Evolutionary conservation across 1,140 invertebrate species (phyloP).

Genomic region (Condylostylus longicornis): DNA sequence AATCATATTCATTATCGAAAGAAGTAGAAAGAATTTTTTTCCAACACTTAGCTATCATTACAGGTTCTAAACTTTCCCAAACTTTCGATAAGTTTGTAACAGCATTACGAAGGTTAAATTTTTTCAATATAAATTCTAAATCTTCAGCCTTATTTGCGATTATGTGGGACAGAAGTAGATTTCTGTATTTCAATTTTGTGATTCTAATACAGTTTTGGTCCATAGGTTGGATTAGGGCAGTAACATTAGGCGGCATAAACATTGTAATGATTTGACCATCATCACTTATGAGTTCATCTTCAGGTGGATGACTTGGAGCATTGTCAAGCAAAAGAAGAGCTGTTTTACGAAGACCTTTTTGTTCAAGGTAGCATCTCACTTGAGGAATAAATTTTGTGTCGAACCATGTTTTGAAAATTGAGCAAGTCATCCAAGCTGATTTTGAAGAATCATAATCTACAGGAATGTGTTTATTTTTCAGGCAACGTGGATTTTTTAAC

Average conservation of each 20-base stretch:
- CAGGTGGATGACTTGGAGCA: slow-evolving; percentile 15
- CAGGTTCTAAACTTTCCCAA: slow-evolving; percentile 4
- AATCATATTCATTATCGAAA: too few species aligned
- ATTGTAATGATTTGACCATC: slow-evolving; percentile 14
- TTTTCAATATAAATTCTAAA: slow-evolving; percentile 1
- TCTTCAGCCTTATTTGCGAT: not conserved
- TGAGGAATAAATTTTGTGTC: slow-evolving; percentile 17
- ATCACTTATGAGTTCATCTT: slow-evolving; percentile 7
- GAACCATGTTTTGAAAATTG: slow-evolving; percentile 28
- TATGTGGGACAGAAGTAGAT: not conserved
- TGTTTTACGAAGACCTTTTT: slow-evolving; percentile 21
- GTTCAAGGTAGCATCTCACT: slow-evolving; percentile 14
- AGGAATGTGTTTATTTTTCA: slow-evolving; percentile 16
- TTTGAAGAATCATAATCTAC: slow-evolving; percentile 21
- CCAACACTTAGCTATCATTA: slow-evolving; percentile 2
- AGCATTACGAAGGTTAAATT: slow-evolving; percentile 5
- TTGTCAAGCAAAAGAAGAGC: slow-evolving; percentile 31
- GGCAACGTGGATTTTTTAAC: slow-evolving; percentile 17
- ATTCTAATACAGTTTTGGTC: slow-evolving; percentile 33
- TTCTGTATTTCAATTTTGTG: slow-evolving; percentile 7
- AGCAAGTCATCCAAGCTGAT: slow-evolving; percentile 25
- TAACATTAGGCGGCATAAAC: slow-evolving; percentile 34
- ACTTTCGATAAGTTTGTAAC: not conserved
- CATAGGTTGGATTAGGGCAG: slow-evolving; percentile 35
- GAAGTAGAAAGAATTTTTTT: slow-evolving; percentile 3